phyloP scores from a whole-genome alignment of 2,888 invertebrate species.

The Phyllotreta cruciferae region DNA sequence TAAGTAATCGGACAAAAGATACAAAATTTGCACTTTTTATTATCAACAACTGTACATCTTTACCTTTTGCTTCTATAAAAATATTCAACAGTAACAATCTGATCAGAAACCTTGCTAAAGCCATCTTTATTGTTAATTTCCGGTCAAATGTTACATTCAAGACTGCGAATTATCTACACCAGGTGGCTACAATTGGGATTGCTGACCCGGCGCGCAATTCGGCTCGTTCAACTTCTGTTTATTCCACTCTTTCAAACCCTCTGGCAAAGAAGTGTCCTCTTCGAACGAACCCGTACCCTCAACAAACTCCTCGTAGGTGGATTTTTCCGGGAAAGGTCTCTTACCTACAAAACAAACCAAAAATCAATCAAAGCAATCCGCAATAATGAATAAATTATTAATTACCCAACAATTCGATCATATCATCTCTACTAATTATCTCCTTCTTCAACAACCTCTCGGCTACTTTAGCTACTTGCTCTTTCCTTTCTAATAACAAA shows the following conservation, averaged over 20 bases:
- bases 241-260: slow-evolving; percentile 96
- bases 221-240: slow-evolving; percentile 62
- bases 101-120: slow-evolving; percentile 7
- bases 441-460: slow-evolving; percentile 92
- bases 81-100: slow-evolving; percentile 30
- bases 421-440: slow-evolving; percentile 93
- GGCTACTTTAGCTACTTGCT: slow-evolving; percentile 86
- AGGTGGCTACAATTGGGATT: slow-evolving; percentile 13
- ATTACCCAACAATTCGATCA: slow-evolving; percentile 84
- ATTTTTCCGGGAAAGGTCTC: slow-evolving; percentile 97
- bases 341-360: slow-evolving; percentile 65
- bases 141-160: slow-evolving; percentile 5
- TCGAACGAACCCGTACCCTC: slow-evolving; percentile 98
- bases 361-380: background rate
- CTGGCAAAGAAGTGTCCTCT: slow-evolving; percentile 93
- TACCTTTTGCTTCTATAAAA: slow-evolving; percentile 23
- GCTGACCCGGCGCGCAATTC: slow-evolving; percentile 17
- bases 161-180: background rate
- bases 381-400: no score
- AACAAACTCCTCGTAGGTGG: slow-evolving; percentile 99
- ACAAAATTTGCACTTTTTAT: slow-evolving; percentile 29
- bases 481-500: slow-evolving; percentile 81
- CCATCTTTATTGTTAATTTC: background rate
- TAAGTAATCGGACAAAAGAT: slow-evolving; percentile 24
- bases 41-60: slow-evolving; percentile 21